Evolutionary conservation across 2,797 vertebrate species (phyloP).

Genomic region (Ctenopoma kingsleyae): DNA sequence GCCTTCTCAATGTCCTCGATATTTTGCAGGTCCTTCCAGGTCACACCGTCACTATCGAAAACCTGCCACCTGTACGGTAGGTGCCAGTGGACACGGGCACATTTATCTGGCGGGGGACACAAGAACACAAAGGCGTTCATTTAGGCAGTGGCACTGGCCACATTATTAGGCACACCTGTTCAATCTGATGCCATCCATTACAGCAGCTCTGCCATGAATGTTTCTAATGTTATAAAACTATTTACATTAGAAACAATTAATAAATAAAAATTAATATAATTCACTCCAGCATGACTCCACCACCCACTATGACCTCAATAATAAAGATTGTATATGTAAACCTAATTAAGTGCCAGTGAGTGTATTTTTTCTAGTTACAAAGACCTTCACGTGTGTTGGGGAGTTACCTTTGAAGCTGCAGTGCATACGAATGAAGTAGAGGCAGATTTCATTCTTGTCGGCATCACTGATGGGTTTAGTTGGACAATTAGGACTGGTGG

Average conservation of each 20-base stretch:
- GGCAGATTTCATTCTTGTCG: slow-evolving; percentile 87
- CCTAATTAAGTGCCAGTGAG: no score
- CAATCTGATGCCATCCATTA: background rate
- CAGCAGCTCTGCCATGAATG: background rate
- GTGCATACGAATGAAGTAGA: slow-evolving; percentile 83
- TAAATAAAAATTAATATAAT: no score
- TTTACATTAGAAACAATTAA: no score
- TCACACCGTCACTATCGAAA: slow-evolving; percentile 46
- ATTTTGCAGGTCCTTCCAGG: slow-evolving; percentile 85
- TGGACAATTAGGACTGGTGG: slow-evolving; percentile 3
- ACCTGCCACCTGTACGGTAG: slow-evolving; percentile 94
- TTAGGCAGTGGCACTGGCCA: background rate
- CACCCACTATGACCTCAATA: no score
- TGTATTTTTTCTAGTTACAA: background rate
- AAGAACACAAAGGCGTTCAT: slow-evolving; percentile 1
- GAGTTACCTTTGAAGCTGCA: slow-evolving; percentile 86
- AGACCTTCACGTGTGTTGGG: background rate
- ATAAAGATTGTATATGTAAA: no score
- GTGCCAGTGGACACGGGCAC: slow-evolving; percentile 86
- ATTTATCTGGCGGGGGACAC: slow-evolving; percentile 81
- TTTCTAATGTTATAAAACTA: no score
- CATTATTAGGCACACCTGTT: no score
- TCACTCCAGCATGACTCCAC: no score
- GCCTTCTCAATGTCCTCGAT: slow-evolving; percentile 90
- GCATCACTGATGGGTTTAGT: slow-evolving; percentile 57